Evolutionary conservation across 2,113 vertebrate species (phyloP).

Genomic region (Spea bombifrons): DNA sequence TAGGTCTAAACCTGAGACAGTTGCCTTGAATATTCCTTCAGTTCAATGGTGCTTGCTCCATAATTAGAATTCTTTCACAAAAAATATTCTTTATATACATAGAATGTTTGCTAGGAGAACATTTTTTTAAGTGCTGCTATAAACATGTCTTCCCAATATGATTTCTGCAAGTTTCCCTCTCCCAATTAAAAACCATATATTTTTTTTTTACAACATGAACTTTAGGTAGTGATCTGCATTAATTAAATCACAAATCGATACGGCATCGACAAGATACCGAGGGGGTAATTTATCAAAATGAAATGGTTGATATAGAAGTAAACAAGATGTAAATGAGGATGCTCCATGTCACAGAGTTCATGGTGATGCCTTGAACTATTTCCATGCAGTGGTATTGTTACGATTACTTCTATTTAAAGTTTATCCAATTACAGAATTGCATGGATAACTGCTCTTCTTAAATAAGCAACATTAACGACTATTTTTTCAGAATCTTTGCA

Average conservation of each 20-base stretch:
- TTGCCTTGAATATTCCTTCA: too few species aligned
- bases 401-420: conserved; percentile 27
- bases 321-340: conserved; percentile 26
- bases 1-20: too few species aligned
- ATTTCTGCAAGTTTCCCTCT: too few species aligned
- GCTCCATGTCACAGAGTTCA: conserved; percentile 33
- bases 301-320: conserved; percentile 5
- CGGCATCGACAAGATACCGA: conserved; percentile 7
- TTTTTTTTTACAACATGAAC: neutral
- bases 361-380: conserved; percentile 23
- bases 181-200: too few species aligned
- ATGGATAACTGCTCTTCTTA: conserved; percentile 20
- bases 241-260: conserved; percentile 35
- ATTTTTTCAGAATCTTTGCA: neutral
- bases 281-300: conserved; percentile 22
- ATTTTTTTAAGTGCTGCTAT: too few species aligned
- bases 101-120: too few species aligned
- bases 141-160: too few species aligned
- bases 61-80: too few species aligned
- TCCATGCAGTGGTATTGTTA: conserved; percentile 26
- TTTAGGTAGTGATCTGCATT: conserved; percentile 15
- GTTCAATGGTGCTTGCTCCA: too few species aligned
- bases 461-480: conserved; percentile 9
- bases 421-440: conserved; percentile 25
- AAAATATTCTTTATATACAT: too few species aligned